phyloP scores from a whole-genome alignment of 2,113 vertebrate species.

The Laticauda colubrina region DNA sequence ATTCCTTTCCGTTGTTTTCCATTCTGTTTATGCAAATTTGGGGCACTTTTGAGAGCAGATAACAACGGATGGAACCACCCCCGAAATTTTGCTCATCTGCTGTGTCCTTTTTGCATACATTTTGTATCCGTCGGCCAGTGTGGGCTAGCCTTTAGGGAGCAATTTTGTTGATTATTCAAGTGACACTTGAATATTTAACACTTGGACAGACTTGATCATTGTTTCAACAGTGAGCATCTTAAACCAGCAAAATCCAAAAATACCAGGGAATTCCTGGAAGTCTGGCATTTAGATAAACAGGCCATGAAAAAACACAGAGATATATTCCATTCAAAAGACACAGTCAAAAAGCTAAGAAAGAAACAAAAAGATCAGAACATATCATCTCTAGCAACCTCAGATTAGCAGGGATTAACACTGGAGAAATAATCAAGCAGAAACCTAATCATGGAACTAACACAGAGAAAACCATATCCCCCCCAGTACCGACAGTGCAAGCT shows the following conservation, averaged over 20 bases:
- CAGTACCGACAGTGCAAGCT: background rate
- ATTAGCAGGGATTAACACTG: background rate
- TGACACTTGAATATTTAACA: background rate
- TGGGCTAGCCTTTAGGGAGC: no score
- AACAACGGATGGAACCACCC: no score
- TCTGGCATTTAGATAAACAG: background rate
- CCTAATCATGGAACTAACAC: background rate
- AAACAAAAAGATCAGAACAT: background rate
- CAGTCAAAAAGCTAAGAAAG: background rate
- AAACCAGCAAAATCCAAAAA: background rate
- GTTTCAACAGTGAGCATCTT: background rate
- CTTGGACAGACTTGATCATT: background rate
- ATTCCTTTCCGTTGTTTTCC: no score
- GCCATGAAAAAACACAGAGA: background rate
- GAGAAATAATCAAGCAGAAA: background rate
- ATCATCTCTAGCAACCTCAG: background rate
- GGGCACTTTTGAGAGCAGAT: no score
- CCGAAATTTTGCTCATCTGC: no score
- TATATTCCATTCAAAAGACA: background rate
- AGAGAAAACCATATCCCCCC: background rate
- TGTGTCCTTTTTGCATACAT: no score
- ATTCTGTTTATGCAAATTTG: no score
- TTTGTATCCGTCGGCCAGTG: no score
- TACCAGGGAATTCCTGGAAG: background rate
- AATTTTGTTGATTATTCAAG: no score